Conservation (phyloP, 2,113 vertebrate species). For the Pseudonaja textilis region DNA sequence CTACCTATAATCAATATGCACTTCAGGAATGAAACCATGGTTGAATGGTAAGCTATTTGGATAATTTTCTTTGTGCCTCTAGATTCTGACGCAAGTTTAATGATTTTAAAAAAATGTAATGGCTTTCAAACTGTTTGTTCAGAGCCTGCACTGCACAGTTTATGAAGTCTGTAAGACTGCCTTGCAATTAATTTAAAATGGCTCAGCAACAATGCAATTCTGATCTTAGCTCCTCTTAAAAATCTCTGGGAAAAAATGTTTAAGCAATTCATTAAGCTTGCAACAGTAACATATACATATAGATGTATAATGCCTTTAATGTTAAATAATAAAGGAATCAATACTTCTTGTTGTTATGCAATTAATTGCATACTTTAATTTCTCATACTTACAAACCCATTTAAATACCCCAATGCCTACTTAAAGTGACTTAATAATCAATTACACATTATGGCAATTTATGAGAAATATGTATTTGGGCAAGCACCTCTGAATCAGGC, state of each 20-base stretch:
- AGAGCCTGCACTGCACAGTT: constrained; percentile 67
- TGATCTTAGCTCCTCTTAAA: constrained; percentile 66
- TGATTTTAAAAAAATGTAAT: constrained; percentile 60
- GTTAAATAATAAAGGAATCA: constrained; percentile 58
- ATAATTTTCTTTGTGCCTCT: constrained; percentile 51
- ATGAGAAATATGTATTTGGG: constrained; percentile 31
- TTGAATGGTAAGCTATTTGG: constrained; percentile 13
- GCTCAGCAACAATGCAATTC: constrained; percentile 69
- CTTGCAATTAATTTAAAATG: constrained; percentile 72
- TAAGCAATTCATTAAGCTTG: constrained; percentile 74
- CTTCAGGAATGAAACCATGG: constrained; percentile 48
- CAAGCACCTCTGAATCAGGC: background rate
- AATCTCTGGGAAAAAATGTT: constrained; percentile 62
- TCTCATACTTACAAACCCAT: constrained; percentile 29
- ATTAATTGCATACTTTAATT: constrained; percentile 56
- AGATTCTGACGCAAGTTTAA: constrained; percentile 72
- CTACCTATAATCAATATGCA: constrained; percentile 42
- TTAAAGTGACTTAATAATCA: constrained; percentile 58
- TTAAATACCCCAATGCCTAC: constrained; percentile 41
- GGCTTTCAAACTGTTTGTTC: constrained; percentile 72
- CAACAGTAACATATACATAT: constrained; percentile 44
- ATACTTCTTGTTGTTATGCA: constrained; percentile 59
- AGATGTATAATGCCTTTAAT: constrained; percentile 51
- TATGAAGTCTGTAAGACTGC: constrained; percentile 68
- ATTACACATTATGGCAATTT: constrained; percentile 41